Base-by-base conservation (phyloP, 2,888 invertebrate genomes). In the Ernsta delagoae region DNA sequence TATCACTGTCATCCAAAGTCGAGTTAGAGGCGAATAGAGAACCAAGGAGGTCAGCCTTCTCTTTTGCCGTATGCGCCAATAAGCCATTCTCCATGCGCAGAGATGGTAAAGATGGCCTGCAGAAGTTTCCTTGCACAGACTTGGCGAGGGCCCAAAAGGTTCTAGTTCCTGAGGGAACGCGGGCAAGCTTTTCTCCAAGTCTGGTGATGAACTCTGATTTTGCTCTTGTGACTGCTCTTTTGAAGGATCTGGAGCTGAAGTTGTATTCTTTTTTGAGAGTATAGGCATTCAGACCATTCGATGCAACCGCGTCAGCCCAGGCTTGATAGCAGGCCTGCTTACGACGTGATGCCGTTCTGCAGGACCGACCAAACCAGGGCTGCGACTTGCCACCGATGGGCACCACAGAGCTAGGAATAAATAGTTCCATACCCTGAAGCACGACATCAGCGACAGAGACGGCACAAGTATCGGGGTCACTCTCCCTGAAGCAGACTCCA, bases 121-220 rank as follows among this genome's bases (percentile, higher is more conserved):
- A 68, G 50, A 71, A 70, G 41, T 70, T 67, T 1, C 57, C 61
- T 43, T 61, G 9, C 34, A 43, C 65, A 59, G 61, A 59, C 4
- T 39, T 53, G 34, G 43, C 63, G 0, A 70, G 64, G 41, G 64
- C 53, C 69, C 64, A 64, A n/a, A 70, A 70, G 4, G 53, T 34
- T 5, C 50, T 41, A 36, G 16, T 48, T 11, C 62, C 62, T 0
- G n/a, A 43, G 5, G 62, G 62, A 6, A 36, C 8, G 9, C 16
- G 8, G 16, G 48, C 9, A 11, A 43, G 24, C 11, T 48, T 31
- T 34, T 48, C 7, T 6, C 34, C 60, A 48, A 61, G 48, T 61
- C 48, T 61, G 45, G n/a, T 9, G 45, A 60, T 60, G 60, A 24
- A 11, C 48, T 12, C 36, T 12, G 12, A 48, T n/a, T 61, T 61